These are phyloP conservation scores for Rhingia rostrata DNA, from an alignment of 2,888 invertebrate genomes.

Conservation along the genomic window DNA sequence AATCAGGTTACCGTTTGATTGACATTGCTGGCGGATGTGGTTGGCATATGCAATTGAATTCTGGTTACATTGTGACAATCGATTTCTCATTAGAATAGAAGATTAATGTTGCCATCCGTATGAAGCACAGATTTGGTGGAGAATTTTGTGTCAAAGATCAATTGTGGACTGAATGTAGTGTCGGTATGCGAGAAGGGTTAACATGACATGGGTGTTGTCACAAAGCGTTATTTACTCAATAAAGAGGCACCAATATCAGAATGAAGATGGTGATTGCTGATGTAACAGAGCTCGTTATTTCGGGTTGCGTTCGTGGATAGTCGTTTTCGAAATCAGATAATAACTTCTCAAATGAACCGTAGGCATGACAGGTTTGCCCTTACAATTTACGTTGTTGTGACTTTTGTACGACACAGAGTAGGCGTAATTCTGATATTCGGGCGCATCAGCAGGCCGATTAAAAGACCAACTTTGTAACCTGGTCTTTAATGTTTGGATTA, in stretches of 20 bases:
- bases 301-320: neutral
- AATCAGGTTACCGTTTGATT: conserved; percentile 73
- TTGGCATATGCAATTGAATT: conserved; percentile 75
- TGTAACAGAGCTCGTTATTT: conserved; percentile 30
- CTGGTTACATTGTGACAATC: conserved; percentile 75
- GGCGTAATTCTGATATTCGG: too few species aligned
- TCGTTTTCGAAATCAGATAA: neutral
- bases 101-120: conserved; percentile 69
- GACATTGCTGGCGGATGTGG: conserved; percentile 73
- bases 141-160: conserved; percentile 61
- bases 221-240: conserved; percentile 47
- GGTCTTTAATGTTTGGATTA: too few species aligned
- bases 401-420: too few species aligned
- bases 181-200: conserved; percentile 22
- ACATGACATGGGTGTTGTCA: conserved; percentile 39
- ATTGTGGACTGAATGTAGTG: conserved; percentile 36
- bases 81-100: conserved; percentile 74
- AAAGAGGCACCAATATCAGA: conserved; percentile 33
- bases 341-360: neutral
- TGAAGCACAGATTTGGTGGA: conserved; percentile 50
- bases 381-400: too few species aligned
- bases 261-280: conserved; percentile 25
- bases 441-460: too few species aligned
- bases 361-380: too few species aligned
- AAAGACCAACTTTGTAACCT: too few species aligned